Percentiles rank a stretch among this genome's conserved stretches.
Conservation (phyloP, 1,140 invertebrate genomes). For the Solenopsis invicta region DNA sequence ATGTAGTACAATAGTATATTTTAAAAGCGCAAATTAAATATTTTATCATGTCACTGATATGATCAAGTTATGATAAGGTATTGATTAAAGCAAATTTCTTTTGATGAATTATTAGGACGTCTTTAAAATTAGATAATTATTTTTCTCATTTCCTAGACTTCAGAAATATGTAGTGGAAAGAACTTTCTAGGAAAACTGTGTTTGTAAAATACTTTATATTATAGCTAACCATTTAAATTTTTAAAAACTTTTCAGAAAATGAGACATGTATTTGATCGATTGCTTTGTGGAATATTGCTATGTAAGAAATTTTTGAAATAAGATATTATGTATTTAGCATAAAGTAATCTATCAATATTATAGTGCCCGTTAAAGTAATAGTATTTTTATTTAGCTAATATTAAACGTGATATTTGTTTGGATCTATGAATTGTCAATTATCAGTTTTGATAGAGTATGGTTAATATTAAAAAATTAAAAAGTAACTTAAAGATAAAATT, state of each 20-base stretch:
- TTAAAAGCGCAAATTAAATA: background rate
- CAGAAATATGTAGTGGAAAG: background rate
- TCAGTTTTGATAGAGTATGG: too few species aligned
- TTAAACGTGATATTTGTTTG: too few species aligned
- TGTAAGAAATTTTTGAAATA: background rate
- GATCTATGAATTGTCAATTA: too few species aligned
- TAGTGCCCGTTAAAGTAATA: background rate
- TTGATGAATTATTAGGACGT: background rate
- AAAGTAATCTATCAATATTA: background rate
- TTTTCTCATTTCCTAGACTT: background rate
- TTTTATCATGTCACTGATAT: background rate
- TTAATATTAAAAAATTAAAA: too few species aligned
- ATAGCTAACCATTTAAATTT: background rate
- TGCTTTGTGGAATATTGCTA: too few species aligned
- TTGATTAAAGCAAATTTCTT: background rate
- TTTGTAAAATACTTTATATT: background rate
- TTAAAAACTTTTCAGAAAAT: background rate
- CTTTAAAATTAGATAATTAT: slow-evolving; percentile 2
- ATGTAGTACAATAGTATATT: background rate
- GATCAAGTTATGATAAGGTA: background rate
- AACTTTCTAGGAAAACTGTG: background rate
- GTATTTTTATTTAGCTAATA: background rate
- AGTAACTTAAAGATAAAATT: too few species aligned
- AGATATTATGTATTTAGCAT: background rate
- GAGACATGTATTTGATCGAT: background rate